Evolutionary conservation across 2,113 vertebrate genomes (phyloP).

Genomic region (Proteles cristata): DNA sequence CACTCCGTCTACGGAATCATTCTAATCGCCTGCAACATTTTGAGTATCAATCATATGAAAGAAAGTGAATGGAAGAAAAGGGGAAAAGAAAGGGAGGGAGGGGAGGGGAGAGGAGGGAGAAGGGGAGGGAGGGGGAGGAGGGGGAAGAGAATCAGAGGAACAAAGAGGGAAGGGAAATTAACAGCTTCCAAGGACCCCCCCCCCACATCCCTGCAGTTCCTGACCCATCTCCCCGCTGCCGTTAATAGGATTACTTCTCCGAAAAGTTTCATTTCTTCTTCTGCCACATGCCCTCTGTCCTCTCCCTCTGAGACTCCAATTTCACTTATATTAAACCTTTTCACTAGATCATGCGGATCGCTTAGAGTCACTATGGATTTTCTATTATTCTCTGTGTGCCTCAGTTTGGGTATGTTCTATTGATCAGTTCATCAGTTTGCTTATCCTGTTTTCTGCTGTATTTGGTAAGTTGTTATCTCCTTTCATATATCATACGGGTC

Average conservation of each 20-base stretch:
- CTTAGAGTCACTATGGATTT: not conserved
- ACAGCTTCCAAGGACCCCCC: not conserved
- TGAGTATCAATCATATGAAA: not conserved
- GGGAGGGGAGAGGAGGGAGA: too few species aligned
- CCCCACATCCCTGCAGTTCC: not conserved
- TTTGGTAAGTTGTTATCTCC: not conserved
- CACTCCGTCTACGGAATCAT: not conserved
- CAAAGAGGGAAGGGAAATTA: not conserved
- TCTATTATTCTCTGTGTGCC: not conserved
- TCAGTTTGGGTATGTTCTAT: not conserved
- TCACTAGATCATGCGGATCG: not conserved
- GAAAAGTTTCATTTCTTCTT: not conserved
- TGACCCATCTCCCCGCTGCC: not conserved
- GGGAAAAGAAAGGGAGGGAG: accelerated
- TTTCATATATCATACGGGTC: not conserved
- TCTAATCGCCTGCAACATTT: not conserved
- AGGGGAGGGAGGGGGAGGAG: too few species aligned
- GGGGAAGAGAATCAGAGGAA: too few species aligned
- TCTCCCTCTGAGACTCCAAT: not conserved
- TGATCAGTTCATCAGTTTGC: not conserved
- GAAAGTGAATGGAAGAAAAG: not conserved
- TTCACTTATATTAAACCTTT: not conserved
- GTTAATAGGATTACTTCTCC: not conserved
- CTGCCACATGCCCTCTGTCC: not conserved
- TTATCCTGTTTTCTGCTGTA: not conserved